These are phyloP conservation scores for Platyrinchus mystaceus DNA, from an alignment of 2,797 vertebrate genomes.

Conservation along the genomic window DNA sequence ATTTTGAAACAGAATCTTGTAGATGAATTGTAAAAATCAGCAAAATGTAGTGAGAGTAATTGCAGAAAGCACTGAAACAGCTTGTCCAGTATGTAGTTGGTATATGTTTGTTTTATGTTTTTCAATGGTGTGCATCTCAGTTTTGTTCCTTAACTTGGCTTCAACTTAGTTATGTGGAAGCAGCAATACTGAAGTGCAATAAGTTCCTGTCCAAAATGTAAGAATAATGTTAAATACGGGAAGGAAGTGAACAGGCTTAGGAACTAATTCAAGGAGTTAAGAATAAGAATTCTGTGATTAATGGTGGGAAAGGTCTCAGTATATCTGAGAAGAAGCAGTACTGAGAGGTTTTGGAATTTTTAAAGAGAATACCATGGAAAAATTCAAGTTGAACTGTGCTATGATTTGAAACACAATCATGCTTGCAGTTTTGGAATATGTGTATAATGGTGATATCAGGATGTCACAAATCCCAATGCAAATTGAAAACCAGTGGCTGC, in stretches of 20 bases:
- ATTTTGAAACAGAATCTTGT: not conserved
- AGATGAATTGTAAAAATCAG: not conserved
- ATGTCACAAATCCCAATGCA: not conserved
- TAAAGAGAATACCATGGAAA: not conserved
- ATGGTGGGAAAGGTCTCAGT: not conserved
- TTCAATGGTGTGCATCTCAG: not conserved
- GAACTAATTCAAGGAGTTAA: not conserved
- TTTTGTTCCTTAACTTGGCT: constrained; percentile 75
- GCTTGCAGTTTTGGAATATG: not conserved
- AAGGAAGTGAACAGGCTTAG: not conserved
- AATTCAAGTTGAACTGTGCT: not conserved
- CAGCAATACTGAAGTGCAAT: constrained; percentile 95
- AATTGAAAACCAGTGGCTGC: not conserved
- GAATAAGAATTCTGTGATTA: not conserved
- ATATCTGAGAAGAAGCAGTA: not conserved
- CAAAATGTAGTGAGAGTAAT: not conserved
- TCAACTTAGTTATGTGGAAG: constrained; percentile 89
- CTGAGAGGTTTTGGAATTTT: not conserved
- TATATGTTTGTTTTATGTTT: not conserved
- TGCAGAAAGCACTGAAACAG: not conserved
- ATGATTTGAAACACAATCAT: not conserved
- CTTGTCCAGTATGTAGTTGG: not conserved
- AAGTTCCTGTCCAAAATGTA: constrained; percentile 90
- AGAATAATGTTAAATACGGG: constrained; percentile 46
- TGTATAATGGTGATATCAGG: not conserved